Conservation (phyloP, 2,888 invertebrate genomes). For the Drosophila niveifrons region DNA sequence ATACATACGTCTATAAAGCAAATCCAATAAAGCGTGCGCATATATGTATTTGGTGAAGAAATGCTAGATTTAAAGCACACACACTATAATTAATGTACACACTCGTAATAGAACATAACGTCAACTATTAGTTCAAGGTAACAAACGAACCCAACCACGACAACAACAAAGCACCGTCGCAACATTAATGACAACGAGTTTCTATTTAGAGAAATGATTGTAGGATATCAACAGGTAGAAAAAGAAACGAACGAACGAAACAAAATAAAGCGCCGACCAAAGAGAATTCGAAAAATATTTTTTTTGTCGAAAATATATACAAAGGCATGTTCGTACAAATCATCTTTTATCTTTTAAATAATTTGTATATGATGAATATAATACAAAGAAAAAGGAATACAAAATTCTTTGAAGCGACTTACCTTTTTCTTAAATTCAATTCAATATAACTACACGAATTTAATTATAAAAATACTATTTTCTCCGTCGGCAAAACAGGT, state of each 20-base stretch:
- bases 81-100: constrained; percentile 34
- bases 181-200: constrained; percentile 76
- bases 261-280: constrained; percentile 37
- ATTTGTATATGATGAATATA: not conserved
- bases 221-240: constrained; percentile 77
- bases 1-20: not conserved
- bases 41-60: constrained; percentile 27
- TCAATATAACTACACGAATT: not conserved
- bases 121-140: constrained; percentile 77
- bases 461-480: not conserved
- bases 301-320: constrained; percentile 50
- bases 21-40: not conserved
- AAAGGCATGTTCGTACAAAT: constrained; percentile 9
- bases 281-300: constrained; percentile 59
- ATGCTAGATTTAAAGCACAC: constrained; percentile 36
- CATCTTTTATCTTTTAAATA: not conserved
- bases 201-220: constrained; percentile 76
- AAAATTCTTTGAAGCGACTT: not conserved
- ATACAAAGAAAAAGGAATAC: not conserved
- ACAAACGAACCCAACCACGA: constrained; percentile 60
- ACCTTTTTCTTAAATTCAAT: not conserved
- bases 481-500: constrained; percentile 43
- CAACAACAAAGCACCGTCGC: constrained; percentile 32
- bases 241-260: constrained; percentile 41
- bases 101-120: constrained; percentile 64